phyloP scores from a whole-genome alignment of 2,888 invertebrate genomes.

The Tipula confusa region DNA sequence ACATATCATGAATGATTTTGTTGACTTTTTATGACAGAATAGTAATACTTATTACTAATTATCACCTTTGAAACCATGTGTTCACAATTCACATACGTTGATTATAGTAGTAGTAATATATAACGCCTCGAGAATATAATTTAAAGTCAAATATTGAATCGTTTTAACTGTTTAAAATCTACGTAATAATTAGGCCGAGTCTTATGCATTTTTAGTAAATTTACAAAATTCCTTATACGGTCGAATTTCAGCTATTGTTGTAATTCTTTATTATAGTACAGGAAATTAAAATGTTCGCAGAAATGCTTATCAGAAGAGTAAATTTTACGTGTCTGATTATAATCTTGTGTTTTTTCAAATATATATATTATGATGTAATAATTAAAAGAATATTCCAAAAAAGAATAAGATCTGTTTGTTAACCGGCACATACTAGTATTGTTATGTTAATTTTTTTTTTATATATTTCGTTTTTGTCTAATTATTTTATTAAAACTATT shows the following conservation, averaged over 20 bases:
- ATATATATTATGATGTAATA: neutral
- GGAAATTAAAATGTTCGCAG: neutral
- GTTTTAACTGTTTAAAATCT: neutral
- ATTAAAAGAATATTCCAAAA: neutral
- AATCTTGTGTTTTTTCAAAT: neutral
- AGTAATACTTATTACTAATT: neutral
- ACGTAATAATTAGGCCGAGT: neutral
- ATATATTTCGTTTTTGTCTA: neutral
- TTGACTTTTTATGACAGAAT: neutral
- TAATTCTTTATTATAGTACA: neutral
- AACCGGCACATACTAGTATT: neutral
- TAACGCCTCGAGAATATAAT: neutral
- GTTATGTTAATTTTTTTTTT: neutral
- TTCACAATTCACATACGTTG: neutral
- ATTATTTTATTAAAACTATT: conserved; percentile 3
- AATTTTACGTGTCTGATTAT: neutral
- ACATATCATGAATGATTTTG: neutral
- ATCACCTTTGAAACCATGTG: neutral
- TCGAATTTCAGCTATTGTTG: neutral
- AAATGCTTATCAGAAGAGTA: neutral
- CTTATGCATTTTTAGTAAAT: neutral
- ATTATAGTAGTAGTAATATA: neutral
- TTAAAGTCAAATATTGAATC: neutral
- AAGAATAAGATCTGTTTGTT: neutral
- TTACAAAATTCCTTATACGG: neutral